Conservation (phyloP, 2,113 vertebrate species). For the Tupaia tana region DNA sequence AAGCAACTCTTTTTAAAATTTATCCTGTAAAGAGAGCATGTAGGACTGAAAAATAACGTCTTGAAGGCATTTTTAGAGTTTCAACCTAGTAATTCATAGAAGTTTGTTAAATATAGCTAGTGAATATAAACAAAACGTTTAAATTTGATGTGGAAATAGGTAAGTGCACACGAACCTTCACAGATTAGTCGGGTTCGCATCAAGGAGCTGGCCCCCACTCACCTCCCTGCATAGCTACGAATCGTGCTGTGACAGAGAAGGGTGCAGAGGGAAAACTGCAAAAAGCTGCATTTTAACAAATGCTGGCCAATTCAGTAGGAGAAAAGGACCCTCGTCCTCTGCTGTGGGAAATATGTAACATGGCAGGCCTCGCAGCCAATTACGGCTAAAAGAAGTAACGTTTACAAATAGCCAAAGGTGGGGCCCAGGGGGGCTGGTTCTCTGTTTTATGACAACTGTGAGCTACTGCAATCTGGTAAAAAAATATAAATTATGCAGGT, state of each 20-base stretch:
- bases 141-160: not conserved
- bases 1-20: too few species aligned
- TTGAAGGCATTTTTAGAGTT: not conserved
- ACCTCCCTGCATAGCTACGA: too few species aligned
- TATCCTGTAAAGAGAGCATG: not conserved
- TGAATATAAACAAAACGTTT: not conserved
- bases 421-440: not conserved
- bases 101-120: not conserved
- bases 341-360: not conserved
- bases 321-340: not conserved
- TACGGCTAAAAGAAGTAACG: not conserved
- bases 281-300: too few species aligned
- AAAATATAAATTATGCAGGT: accelerated
- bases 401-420: not conserved
- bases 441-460: not conserved
- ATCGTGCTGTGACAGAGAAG: too few species aligned
- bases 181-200: not conserved
- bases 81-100: not conserved
- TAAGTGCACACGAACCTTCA: not conserved
- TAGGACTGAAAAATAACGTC: not conserved
- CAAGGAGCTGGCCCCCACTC: not conserved
- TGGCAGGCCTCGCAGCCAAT: not conserved
- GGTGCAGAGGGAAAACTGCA: too few species aligned
- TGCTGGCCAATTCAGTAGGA: not conserved
- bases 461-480: not conserved